A percentile compares a stretch with the other conserved stretches of the same genome.
phyloP scores from a whole-genome alignment of 35 echinoderm and acorn worm species.

The Holothuria glaberrima region DNA sequence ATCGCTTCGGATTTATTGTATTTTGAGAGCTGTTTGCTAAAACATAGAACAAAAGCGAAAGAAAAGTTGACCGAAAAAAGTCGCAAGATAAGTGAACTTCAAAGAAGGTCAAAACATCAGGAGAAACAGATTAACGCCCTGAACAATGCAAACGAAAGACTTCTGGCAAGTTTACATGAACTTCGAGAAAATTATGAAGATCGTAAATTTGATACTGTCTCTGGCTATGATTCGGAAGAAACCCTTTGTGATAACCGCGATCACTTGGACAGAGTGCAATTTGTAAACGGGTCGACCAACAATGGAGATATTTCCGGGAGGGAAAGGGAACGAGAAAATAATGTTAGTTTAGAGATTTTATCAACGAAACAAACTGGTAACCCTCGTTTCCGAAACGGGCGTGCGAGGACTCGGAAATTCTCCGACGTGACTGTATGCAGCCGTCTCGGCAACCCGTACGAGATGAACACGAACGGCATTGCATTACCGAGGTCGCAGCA shows the following conservation, averaged over 20 bases:
- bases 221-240: slow-evolving; percentile 38
- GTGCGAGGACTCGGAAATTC: not conserved
- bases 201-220: not conserved
- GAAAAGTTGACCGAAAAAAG: slow-evolving; percentile 45
- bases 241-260: slow-evolving; percentile 18
- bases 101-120: slow-evolving; percentile 62
- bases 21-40: slow-evolving; percentile 77
- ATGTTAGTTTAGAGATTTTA: not conserved
- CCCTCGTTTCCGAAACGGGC: too few species aligned
- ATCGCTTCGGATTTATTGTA: slow-evolving; percentile 82
- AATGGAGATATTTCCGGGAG: not conserved
- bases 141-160: slow-evolving; percentile 79
- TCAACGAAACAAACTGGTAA: too few species aligned
- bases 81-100: slow-evolving; percentile 61
- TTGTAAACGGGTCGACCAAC: not conserved
- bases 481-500: slow-evolving; percentile 16
- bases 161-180: slow-evolving; percentile 75
- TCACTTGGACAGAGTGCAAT: not conserved
- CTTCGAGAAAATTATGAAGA: slow-evolving; percentile 8
- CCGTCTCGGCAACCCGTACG: not conserved
- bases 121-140: slow-evolving; percentile 84
- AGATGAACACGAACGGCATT: slow-evolving; percentile 16
- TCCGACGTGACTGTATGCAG: not conserved
- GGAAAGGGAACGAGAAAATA: not conserved
- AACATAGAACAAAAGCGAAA: slow-evolving; percentile 45